Evolutionary conservation across 2,113 vertebrate species (phyloP).

Genomic region (Dinomys branickii): DNA sequence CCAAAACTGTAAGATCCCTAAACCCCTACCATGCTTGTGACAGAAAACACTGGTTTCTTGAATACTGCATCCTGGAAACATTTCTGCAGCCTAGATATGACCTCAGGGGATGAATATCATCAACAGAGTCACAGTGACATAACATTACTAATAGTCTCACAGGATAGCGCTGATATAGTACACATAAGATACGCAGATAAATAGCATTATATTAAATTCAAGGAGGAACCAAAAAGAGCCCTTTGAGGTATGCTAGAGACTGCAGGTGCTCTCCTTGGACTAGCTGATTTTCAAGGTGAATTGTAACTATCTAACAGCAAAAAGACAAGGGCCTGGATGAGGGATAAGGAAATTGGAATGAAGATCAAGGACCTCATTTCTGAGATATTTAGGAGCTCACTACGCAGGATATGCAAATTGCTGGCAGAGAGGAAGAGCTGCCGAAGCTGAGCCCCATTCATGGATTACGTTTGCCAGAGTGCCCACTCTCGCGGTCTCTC

Average conservation of each 20-base stretch:
- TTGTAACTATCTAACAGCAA: background rate
- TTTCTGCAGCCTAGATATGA: background rate
- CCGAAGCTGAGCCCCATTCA: background rate
- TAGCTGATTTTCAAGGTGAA: background rate
- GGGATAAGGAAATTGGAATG: background rate
- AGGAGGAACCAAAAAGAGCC: background rate
- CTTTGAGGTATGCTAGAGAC: background rate
- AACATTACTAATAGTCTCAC: background rate
- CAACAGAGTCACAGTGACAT: background rate
- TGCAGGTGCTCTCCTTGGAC: background rate
- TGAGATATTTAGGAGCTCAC: background rate
- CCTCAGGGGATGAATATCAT: background rate
- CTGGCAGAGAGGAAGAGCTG: background rate
- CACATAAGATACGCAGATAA: background rate
- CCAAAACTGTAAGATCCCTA: background rate
- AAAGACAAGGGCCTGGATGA: background rate
- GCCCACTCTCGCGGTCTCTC: background rate
- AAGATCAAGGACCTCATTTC: background rate
- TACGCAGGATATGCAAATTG: background rate
- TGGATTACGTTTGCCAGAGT: background rate
- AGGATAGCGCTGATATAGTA: background rate
- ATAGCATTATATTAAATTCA: background rate
- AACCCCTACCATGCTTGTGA: background rate
- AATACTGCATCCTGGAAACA: background rate
- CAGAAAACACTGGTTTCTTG: background rate